Evolutionary conservation across 1,140 invertebrate genomes (phyloP).

Genomic region (Bombus impatiens): DNA sequence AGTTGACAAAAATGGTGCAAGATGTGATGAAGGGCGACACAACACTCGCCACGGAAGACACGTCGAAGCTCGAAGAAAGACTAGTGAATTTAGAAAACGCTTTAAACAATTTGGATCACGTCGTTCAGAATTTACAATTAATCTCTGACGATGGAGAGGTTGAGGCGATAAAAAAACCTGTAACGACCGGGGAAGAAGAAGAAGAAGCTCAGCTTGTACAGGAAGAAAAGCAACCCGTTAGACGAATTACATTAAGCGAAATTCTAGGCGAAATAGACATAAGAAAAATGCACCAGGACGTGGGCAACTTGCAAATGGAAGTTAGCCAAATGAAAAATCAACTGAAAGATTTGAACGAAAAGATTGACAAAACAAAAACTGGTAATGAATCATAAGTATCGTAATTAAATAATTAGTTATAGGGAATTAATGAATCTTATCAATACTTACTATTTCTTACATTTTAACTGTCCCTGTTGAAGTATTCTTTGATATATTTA

Average conservation of each 20-base stretch:
- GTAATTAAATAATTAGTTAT: not conserved
- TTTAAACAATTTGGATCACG: constrained; percentile 36
- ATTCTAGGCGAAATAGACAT: constrained; percentile 41
- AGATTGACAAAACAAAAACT: not conserved
- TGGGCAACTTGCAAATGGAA: constrained; percentile 51
- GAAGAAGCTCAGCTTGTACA: not conserved
- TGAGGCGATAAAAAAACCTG: too few relatives aligned
- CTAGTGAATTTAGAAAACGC: constrained; percentile 59
- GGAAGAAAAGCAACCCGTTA: not conserved
- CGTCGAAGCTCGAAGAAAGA: constrained; percentile 39
- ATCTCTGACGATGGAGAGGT: not conserved
- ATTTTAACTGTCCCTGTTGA: not conserved
- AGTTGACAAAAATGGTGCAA: constrained; percentile 80
- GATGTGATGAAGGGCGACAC: constrained; percentile 74
- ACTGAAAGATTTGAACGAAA: constrained; percentile 46
- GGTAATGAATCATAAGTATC: constrained; percentile 2
- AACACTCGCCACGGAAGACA: not conserved
- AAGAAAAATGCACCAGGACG: constrained; percentile 54
- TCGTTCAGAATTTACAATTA: constrained; percentile 41
- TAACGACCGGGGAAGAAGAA: not conserved
- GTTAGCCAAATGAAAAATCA: constrained; percentile 52
- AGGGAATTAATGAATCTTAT: not conserved
- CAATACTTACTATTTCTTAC: not conserved
- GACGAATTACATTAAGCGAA: constrained; percentile 23
- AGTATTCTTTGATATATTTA: not conserved